Percentiles rank a stretch among this genome's conserved stretches.
Evolutionary conservation across 2,797 vertebrate genomes (phyloP).

Genomic region (Xenopus petersii): DNA sequence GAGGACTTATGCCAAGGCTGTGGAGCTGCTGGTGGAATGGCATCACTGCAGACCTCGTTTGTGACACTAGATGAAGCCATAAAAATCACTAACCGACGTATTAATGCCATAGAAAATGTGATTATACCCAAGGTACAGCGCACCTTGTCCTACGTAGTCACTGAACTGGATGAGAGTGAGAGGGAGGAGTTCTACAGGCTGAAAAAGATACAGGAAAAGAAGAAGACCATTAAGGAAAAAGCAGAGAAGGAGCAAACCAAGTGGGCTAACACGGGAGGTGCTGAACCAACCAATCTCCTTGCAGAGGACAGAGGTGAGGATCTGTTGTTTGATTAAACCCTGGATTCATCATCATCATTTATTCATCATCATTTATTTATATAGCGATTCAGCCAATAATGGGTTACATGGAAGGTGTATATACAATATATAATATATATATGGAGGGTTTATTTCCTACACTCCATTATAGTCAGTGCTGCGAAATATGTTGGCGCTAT

Average conservation of each 20-base stretch:
- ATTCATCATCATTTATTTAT: too few species aligned
- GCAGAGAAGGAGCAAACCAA: constrained; percentile 80
- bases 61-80: constrained; percentile 97
- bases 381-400: not conserved
- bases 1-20: constrained; percentile 96
- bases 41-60: constrained; percentile 97
- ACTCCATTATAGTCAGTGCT: too few species aligned
- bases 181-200: constrained; percentile 97
- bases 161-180: constrained; percentile 97
- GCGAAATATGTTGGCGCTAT: too few species aligned
- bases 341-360: too few species aligned
- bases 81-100: constrained; percentile 96
- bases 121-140: constrained; percentile 96
- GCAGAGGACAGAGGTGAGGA: constrained; percentile 90
- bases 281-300: constrained; percentile 86
- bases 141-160: constrained; percentile 96
- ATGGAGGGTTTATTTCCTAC: too few species aligned
- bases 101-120: constrained; percentile 97
- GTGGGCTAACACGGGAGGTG: constrained; percentile 60
- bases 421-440: too few species aligned
- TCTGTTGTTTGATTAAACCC: constrained; percentile 85
- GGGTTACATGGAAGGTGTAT: not conserved
- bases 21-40: constrained; percentile 96
- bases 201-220: constrained; percentile 99
- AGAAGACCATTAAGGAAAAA: constrained; percentile 88